phyloP scores from a whole-genome alignment of 1,140 invertebrate genomes.

The Neodiprion virginianus region DNA sequence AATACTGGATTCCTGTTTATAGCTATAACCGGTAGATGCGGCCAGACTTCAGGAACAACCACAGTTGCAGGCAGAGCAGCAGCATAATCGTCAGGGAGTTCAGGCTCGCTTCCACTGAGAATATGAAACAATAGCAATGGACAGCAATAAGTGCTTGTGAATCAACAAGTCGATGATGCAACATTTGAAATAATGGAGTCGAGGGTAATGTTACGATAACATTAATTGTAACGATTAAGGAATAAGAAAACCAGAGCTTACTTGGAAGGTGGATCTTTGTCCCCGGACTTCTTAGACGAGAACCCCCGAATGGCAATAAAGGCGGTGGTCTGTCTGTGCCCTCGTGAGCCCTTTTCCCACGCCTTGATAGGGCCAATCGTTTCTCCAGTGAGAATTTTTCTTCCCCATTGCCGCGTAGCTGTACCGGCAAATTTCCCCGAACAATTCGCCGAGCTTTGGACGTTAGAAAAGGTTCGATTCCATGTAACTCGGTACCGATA shows the following conservation, averaged over 20 bases:
- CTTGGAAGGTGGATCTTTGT: background rate
- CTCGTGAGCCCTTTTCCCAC: background rate
- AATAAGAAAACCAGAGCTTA: background rate
- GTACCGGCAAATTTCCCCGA: background rate
- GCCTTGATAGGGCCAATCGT: background rate
- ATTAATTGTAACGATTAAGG: background rate
- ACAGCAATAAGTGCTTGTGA: background rate
- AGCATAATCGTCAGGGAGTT: constrained; percentile 45
- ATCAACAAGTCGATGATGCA: background rate
- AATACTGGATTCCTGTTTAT: constrained; percentile 95
- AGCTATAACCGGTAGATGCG: constrained; percentile 93
- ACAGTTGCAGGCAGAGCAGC: constrained; percentile 79
- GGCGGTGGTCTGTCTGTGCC: background rate
- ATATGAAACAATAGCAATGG: background rate
- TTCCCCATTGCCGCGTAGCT: background rate
- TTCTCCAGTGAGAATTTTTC: background rate
- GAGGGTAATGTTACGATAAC: too few relatives aligned
- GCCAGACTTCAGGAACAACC: constrained; percentile 96
- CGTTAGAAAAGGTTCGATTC: background rate
- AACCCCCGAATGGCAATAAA: background rate
- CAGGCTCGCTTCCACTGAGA: constrained; percentile 42
- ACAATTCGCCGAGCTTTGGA: background rate
- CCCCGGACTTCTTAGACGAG: background rate
- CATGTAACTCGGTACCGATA: constrained; percentile 1
- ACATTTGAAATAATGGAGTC: background rate